Evolutionary conservation across 2,888 invertebrate genomes (phyloP), one percentile per base, ranked within the genome.

Genomic region (Flabesymbios commensalis): DNA sequence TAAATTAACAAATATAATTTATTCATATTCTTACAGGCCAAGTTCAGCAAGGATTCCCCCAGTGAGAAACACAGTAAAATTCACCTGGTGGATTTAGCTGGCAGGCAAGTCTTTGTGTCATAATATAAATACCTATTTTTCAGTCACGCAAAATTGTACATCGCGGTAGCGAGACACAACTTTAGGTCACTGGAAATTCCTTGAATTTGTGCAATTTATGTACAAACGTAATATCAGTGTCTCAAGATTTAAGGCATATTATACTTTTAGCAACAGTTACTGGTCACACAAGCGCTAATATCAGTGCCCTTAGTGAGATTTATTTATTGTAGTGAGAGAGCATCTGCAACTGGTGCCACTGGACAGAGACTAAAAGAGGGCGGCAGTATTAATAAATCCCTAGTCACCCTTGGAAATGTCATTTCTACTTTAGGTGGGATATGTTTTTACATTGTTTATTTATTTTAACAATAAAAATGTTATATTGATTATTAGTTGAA

Each of bases 331-430:
- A 84, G 84, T 74, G 84, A 84, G 67, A 70, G 83, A 64, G 83
- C 83, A 10, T 76, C 78, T 67, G 73, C 76, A 1, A 74, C 93
- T 0, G 94, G 93, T 42, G 93, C 94, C 22, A 93, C 93, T 7
- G 94, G 94, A 0, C 90, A 92, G 83, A 87, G 94, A 26, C 84
- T 95, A 67, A 93, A 92, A 81, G 85, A 86, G 76, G 85, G 85
- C 36, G 84, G 85, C 48, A 90, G 89, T 74, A 90, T 90, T 75
- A 90, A 90, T 80, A 89, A 89, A 75, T 90, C 90, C 57, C 83
- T 90, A 64, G 90, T 90, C 32, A 90, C 90, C 45, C 85, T 90
- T 47, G 90, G 90, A 74, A 90, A 90, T 82, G 90, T 90, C 66
- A 90, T 90, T 73, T 89, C 90, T n/a, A 89, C 90, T 32, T 84